phyloP scores from a whole-genome alignment of 2,888 invertebrate species.

The Erpobdella octoculata region DNA sequence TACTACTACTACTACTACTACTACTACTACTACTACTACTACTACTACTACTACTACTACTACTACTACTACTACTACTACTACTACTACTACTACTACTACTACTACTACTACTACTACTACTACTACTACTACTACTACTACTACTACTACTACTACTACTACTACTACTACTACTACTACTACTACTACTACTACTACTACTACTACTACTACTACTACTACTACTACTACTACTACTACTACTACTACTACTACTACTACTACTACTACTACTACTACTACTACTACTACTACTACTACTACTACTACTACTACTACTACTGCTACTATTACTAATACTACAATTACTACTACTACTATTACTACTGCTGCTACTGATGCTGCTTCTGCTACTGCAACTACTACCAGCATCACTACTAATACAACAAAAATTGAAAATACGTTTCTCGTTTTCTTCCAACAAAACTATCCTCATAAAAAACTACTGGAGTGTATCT shows the following conservation, averaged over 20 bases:
- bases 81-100: slow-evolving; percentile 17
- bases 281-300: slow-evolving; percentile 17
- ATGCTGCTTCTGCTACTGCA: no score
- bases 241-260: slow-evolving; percentile 14
- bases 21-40: slow-evolving; percentile 17
- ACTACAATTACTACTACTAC: no score
- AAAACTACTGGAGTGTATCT: no score
- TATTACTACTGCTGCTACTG: no score
- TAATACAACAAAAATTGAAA: no score
- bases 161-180: slow-evolving; percentile 15
- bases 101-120: slow-evolving; percentile 15
- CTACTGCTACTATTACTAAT: no score
- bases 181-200: slow-evolving; percentile 17
- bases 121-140: slow-evolving; percentile 12
- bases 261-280: slow-evolving; percentile 17
- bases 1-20: slow-evolving; percentile 4
- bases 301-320: slow-evolving; percentile 15
- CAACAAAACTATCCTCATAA: no score
- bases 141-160: slow-evolving; percentile 13
- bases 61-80: slow-evolving; percentile 17
- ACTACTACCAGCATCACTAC: no score
- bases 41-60: slow-evolving; percentile 17
- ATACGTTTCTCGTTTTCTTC: no score
- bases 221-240: slow-evolving; percentile 17
- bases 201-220: slow-evolving; percentile 17